Conservation (phyloP, 92 coral and sea anemone genomes). For the Zoanthus sociatus region DNA sequence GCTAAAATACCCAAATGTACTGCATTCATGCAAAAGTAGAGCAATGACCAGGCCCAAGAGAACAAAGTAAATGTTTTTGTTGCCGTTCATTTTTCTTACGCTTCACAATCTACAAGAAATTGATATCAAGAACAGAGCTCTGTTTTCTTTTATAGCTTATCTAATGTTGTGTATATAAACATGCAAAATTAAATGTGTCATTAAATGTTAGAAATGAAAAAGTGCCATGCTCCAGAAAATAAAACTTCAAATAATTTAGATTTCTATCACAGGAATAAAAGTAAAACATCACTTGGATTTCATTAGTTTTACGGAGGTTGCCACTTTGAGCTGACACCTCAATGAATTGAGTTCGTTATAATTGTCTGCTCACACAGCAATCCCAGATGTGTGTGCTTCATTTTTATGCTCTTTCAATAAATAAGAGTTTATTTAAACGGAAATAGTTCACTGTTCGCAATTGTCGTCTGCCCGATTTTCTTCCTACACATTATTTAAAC, state of each 20-base stretch:
- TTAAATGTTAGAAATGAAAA: background rate
- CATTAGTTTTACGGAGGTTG: background rate
- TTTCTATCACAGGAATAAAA: background rate
- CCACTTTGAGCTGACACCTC: background rate
- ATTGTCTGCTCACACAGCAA: background rate
- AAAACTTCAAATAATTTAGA: background rate
- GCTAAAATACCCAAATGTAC: conserved; percentile 1
- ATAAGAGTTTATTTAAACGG: conserved; percentile 7
- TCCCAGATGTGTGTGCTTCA: background rate
- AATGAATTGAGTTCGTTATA: background rate
- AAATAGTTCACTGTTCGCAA: background rate
- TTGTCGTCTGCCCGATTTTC: background rate
- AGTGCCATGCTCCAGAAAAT: background rate
- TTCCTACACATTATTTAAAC: background rate
- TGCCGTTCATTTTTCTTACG: background rate
- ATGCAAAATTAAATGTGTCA: background rate
- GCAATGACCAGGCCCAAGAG: background rate
- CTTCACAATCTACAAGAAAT: background rate
- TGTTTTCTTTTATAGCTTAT: conserved; percentile 28
- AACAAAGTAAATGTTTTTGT: background rate
- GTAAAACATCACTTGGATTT: conserved; percentile 3
- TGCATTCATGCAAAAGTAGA: conserved; percentile 2
- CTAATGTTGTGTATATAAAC: background rate
- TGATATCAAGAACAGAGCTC: background rate
- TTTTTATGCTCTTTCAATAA: background rate